Percentiles rank a stretch among this genome's conserved stretches.
phyloP scores from a whole-genome alignment of 2,888 invertebrate species.

The Phania funesta region DNA sequence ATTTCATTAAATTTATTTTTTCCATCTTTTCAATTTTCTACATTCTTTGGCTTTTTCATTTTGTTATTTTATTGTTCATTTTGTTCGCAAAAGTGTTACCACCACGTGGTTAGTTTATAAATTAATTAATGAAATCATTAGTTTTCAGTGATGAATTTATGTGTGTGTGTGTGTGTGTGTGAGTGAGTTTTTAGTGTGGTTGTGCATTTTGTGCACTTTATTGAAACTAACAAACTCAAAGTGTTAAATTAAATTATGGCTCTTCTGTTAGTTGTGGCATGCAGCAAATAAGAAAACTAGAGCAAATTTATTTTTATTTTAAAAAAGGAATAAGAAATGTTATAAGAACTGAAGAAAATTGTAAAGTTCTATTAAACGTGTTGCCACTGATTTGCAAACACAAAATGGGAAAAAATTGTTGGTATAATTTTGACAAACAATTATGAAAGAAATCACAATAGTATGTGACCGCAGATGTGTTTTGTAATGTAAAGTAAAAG shows the following conservation, averaged over 20 bases:
- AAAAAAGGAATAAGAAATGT: background rate
- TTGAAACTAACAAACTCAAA: slow-evolving; percentile 60
- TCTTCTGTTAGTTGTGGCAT: slow-evolving; percentile 56
- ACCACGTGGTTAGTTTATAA: slow-evolving; percentile 69
- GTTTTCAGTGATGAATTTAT: slow-evolving; percentile 15
- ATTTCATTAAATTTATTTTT: slow-evolving; percentile 40
- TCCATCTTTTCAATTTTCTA: background rate
- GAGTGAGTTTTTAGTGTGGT: background rate
- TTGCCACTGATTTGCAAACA: too few relatives aligned
- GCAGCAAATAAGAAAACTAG: slow-evolving; percentile 22
- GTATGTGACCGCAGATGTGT: too few relatives aligned
- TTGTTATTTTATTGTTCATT: slow-evolving; percentile 47
- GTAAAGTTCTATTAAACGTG: background rate
- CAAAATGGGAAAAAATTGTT: too few relatives aligned
- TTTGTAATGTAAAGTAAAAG: too few relatives aligned
- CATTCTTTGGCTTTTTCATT: slow-evolving; percentile 39
- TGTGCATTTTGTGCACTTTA: slow-evolving; percentile 21
- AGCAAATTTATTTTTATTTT: slow-evolving; percentile 25
- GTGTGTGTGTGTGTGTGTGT: background rate
- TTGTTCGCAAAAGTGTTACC: slow-evolving; percentile 40
- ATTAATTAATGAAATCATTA: slow-evolving; percentile 69
- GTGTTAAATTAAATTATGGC: slow-evolving; percentile 67
- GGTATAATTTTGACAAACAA: too few relatives aligned
- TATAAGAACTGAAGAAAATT: background rate
- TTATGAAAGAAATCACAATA: too few relatives aligned